These are phyloP conservation scores for Eristalis pertinax DNA, from an alignment of 2,888 invertebrate genomes.

Conservation along the genomic window DNA sequence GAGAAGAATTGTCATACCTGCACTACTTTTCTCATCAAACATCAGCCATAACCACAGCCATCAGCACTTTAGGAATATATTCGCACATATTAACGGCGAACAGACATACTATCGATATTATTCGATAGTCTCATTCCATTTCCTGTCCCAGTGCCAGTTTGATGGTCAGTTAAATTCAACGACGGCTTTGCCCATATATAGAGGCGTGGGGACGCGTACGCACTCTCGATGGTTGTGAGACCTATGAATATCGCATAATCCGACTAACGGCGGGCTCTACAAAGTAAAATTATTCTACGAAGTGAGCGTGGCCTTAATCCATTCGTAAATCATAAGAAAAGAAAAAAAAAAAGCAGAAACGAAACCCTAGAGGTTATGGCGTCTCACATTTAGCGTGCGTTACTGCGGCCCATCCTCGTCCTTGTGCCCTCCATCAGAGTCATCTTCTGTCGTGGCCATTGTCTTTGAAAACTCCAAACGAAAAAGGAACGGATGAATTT, in stretches of 20 bases:
- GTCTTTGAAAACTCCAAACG: conserved; percentile 34
- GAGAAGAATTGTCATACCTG: too few species aligned
- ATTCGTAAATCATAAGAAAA: conserved; percentile 54
- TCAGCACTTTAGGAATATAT: neutral
- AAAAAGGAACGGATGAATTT: conserved; percentile 21
- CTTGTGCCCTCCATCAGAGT: conserved; percentile 10
- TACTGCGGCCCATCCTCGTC: neutral
- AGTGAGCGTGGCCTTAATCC: conserved; percentile 59
- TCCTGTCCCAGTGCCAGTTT: neutral
- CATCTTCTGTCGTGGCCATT: conserved; percentile 37
- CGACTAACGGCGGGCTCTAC: conserved; percentile 27
- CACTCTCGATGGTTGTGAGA: neutral
- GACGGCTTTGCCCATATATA: conserved; percentile 21
- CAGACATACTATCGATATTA: neutral
- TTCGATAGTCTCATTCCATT: neutral
- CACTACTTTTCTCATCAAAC: too few species aligned
- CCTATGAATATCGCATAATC: conserved; percentile 66
- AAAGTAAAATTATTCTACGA: conserved; percentile 63
- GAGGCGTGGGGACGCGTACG: neutral
- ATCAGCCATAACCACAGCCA: too few species aligned
- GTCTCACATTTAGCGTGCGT: conserved; percentile 26
- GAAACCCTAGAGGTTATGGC: conserved; percentile 34
- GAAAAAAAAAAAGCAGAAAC: neutral
- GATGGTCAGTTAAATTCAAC: conserved; percentile 25
- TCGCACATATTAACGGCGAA: neutral